Evolutionary conservation across 2,888 invertebrate genomes (phyloP).

Genomic region (Plebejus argus): DNA sequence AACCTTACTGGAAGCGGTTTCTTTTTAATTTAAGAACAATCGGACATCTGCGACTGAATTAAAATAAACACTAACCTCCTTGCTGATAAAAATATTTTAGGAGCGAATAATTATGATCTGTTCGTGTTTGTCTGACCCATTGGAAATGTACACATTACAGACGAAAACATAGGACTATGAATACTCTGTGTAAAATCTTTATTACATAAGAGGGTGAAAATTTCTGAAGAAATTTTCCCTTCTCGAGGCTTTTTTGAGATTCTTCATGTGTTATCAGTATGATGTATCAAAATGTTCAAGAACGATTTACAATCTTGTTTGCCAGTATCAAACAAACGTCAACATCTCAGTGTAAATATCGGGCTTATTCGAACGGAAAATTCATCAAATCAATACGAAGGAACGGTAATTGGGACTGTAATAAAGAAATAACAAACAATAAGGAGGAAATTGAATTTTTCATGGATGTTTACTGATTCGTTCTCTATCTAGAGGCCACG

Average conservation of each 20-base stretch:
- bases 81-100: no score
- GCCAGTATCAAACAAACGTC: background rate
- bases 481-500: background rate
- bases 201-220: no score
- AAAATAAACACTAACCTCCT: no score
- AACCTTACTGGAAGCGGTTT: background rate
- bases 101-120: no score
- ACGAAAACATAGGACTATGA: no score
- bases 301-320: background rate
- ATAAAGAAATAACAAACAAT: conserved; percentile 33
- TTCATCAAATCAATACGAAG: conserved; percentile 64
- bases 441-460: conserved; percentile 33
- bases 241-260: background rate
- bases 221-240: background rate
- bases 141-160: no score
- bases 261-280: background rate
- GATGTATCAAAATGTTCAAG: background rate
- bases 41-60: no score
- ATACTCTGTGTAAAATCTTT: no score
- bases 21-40: no score
- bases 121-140: no score
- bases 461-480: conserved; percentile 29
- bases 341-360: conserved; percentile 25
- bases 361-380: conserved; percentile 49
- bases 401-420: conserved; percentile 52